phyloP scores from a whole-genome alignment of 2,797 vertebrate species.

The Myripristis jacobus region DNA sequence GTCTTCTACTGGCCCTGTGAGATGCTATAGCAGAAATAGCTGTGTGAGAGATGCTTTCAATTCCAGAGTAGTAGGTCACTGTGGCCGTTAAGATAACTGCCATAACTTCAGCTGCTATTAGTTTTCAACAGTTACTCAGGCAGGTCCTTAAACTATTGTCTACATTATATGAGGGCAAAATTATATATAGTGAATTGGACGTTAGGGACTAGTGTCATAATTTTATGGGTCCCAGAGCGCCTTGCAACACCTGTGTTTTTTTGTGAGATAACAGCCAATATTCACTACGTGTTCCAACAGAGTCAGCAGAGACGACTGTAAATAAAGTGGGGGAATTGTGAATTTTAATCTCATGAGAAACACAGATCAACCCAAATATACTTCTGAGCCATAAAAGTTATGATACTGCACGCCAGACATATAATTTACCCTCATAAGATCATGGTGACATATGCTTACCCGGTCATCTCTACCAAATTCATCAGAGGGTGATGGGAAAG shows the following conservation, averaged over 20 bases:
- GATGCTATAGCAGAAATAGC: slow-evolving; percentile 63
- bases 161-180: background rate
- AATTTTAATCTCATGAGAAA: slow-evolving; percentile 27
- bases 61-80: slow-evolving; percentile 29
- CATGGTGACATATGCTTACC: slow-evolving; percentile 6
- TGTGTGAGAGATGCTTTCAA: slow-evolving; percentile 53
- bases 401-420: slow-evolving; percentile 7
- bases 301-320: slow-evolving; percentile 27
- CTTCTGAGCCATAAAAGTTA: slow-evolving; percentile 23
- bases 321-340: slow-evolving; percentile 34
- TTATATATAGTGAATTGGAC: slow-evolving; percentile 38
- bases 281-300: slow-evolving; percentile 47
- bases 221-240: slow-evolving; percentile 43
- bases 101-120: background rate
- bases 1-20: slow-evolving; percentile 38
- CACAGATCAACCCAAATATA: slow-evolving; percentile 37
- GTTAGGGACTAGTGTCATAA: slow-evolving; percentile 31
- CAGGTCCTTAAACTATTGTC: background rate
- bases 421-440: slow-evolving; percentile 12
- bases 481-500: background rate
- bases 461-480: background rate
- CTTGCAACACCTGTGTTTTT: slow-evolving; percentile 47
- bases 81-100: slow-evolving; percentile 6
- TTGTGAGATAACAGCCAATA: slow-evolving; percentile 36
- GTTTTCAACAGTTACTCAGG: background rate